A percentile compares a stretch with the other conserved stretches of the same genome.
Evolutionary conservation across 2,113 vertebrate species (phyloP).

Genomic region (Elaphurus davidianus): DNA sequence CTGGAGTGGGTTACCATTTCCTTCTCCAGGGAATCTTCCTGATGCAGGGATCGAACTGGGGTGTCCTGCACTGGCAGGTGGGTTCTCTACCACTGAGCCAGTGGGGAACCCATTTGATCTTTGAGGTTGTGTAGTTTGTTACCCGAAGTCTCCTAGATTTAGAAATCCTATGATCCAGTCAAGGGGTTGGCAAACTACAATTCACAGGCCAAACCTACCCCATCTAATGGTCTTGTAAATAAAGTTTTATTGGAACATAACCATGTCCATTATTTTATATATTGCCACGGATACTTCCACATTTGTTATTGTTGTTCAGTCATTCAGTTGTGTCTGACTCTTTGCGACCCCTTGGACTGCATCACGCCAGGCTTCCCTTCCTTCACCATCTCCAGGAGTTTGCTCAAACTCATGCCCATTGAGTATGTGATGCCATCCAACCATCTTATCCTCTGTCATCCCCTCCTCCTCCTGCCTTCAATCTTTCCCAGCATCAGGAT

Average conservation of each 20-base stretch:
- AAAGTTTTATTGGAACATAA: constrained; percentile 24
- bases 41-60: background rate
- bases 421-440: background rate
- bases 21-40: background rate
- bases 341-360: background rate
- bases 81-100: background rate
- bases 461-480: background rate
- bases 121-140: background rate
- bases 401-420: background rate
- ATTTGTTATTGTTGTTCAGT: background rate
- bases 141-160: background rate
- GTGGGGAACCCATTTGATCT: background rate
- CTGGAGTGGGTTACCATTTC: background rate
- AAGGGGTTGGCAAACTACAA: background rate
- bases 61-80: background rate
- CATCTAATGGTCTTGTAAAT: background rate
- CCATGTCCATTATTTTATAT: background rate
- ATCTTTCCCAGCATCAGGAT: background rate
- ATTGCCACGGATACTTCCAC: background rate
- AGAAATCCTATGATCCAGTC: background rate
- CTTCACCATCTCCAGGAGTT: background rate
- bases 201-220: background rate
- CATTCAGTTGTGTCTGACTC: background rate
- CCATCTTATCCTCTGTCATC: background rate
- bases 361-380: background rate